These are phyloP conservation scores for Osedax frankpressi DNA, from an alignment of 2,888 invertebrate genomes.

Conservation along the genomic window DNA sequence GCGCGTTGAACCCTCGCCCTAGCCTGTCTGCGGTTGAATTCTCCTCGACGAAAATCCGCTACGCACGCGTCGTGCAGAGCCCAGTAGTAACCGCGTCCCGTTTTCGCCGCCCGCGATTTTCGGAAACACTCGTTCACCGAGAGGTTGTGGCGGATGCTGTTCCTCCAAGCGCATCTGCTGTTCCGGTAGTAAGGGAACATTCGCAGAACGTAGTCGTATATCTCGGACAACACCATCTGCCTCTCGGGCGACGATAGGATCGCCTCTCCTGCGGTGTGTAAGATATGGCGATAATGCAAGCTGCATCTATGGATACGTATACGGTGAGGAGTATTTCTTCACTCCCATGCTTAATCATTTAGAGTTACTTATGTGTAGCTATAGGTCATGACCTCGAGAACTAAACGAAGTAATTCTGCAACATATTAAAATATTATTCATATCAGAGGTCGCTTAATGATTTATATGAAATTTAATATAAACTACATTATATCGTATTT, in stretches of 20 bases:
- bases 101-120: not conserved
- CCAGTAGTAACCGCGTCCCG: slow-evolving; percentile 10
- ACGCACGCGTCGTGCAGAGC: slow-evolving; percentile 8
- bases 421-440: too few species aligned
- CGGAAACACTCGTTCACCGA: slow-evolving; percentile 12
- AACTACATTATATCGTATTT: too few species aligned
- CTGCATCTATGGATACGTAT: too few species aligned
- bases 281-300: too few species aligned
- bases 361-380: too few species aligned
- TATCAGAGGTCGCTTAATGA: too few species aligned
- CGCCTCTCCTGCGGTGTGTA: not conserved
- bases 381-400: too few species aligned
- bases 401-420: too few species aligned
- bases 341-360: too few species aligned
- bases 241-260: not conserved
- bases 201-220: not conserved
- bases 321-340: too few species aligned
- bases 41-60: not conserved
- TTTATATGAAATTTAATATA: too few species aligned
- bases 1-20: slow-evolving; percentile 1
- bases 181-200: slow-evolving; percentile 3
- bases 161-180: slow-evolving; percentile 4
- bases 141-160: slow-evolving; percentile 13
- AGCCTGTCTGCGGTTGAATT: slow-evolving; percentile 5
- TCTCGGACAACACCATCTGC: not conserved